Evolutionary conservation across 1,140 invertebrate genomes (phyloP).

Genomic region (Drosophila burlai): DNA sequence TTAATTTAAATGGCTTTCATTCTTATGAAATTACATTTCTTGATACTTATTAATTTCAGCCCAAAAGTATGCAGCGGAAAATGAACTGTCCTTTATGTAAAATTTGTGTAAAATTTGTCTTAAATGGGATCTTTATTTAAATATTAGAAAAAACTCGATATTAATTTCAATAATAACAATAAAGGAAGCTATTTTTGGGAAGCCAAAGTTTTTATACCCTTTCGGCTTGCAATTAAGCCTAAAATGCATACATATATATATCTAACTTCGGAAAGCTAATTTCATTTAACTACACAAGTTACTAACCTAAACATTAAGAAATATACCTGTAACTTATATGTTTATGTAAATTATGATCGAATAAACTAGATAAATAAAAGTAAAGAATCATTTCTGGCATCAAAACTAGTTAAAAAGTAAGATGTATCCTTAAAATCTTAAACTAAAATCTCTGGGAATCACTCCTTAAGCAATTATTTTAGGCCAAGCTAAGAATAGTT

Average conservation of each 20-base stretch:
- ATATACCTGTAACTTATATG: background rate
- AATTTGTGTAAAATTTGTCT: background rate
- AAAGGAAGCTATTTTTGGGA: background rate
- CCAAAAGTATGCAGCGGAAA: slow-evolving; percentile 22
- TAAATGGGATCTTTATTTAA: background rate
- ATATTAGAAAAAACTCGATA: background rate
- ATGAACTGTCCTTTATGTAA: background rate
- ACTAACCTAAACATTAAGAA: too few species aligned
- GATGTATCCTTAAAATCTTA: too few species aligned
- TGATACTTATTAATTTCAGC: background rate
- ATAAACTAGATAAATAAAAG: too few species aligned
- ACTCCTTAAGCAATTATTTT: too few species aligned
- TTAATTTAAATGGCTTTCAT: too few species aligned
- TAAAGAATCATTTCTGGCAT: too few species aligned
- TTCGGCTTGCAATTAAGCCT: background rate
- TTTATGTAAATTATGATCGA: background rate
- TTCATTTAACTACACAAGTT: background rate
- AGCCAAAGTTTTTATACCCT: background rate
- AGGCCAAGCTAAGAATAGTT: too few species aligned
- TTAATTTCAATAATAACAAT: background rate
- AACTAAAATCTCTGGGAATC: too few species aligned
- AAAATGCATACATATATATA: background rate
- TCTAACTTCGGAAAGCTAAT: background rate
- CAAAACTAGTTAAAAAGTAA: too few species aligned
- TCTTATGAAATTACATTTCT: background rate